A percentile compares a stretch with the other conserved stretches of the same genome.
Conservation (phyloP, 2,113 vertebrate species). For the Mirza zaza region DNA sequence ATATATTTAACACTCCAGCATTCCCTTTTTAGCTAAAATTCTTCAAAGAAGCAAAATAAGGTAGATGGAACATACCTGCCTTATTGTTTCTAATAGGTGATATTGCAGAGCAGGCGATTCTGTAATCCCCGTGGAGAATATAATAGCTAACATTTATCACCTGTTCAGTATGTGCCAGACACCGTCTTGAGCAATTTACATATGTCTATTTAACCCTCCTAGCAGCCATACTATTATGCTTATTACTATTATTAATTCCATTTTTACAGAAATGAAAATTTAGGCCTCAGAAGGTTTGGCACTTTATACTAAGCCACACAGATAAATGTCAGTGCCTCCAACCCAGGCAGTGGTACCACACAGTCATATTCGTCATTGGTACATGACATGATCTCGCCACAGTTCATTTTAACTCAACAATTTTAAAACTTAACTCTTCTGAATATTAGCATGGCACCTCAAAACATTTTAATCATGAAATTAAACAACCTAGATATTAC, state of each 20-base stretch:
- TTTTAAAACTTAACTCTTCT: constrained; percentile 23
- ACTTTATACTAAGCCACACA: not conserved
- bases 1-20: not conserved
- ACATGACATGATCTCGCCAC: not conserved
- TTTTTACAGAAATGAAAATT: not conserved
- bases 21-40: not conserved
- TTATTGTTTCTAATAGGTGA: not conserved
- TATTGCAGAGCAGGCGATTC: not conserved
- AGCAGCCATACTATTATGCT: not conserved
- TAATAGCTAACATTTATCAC: not conserved
- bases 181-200: not conserved
- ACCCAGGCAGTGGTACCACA: not conserved
- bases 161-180: not conserved
- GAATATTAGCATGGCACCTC: not conserved
- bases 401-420: not conserved
- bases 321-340: not conserved
- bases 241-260: not conserved
- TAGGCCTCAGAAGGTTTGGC: not conserved
- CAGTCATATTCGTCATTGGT: not conserved
- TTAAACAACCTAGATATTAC: not conserved
- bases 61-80: not conserved
- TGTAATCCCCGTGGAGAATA: not conserved
- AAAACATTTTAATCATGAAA: not conserved
- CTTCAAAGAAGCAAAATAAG: not conserved
- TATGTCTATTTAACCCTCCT: not conserved